Evolutionary conservation across 1,140 invertebrate genomes (phyloP), one percentile per base, ranked within the genome.

Genomic region (Drosophila mauritiana): DNA sequence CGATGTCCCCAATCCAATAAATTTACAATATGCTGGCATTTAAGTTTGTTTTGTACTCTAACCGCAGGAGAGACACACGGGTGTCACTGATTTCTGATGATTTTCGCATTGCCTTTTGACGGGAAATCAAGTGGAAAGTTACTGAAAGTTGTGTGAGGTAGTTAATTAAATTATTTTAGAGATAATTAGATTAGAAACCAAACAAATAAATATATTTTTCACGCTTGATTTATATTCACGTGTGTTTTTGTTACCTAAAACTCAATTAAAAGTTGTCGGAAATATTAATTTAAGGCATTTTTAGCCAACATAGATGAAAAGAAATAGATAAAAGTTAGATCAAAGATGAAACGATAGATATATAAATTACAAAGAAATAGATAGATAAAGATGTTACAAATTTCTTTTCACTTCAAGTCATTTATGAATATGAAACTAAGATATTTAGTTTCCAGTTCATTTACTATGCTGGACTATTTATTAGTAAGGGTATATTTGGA

Each of bases 1-100:
- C 46, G 36, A 54, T 58, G 61, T 46, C 45, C 70, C 48, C 73
- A 80, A 57, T 73, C 58, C 59, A 68, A 73, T 73, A 80, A 55
- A 77, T 78, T 72, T 73, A 78, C 78, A 85, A 86, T 76, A 75
- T 76, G 72, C 73, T 53, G 73, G 52, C 73, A 57, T 76, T 76
- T 76, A 76, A 76, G 59, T 75, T 76, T 73, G 68, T 73, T 73
- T 75, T 67, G 31, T 75, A 67, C 72, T 34, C 61, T 75, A 46
- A 27, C 59, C n/a, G n/a, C 36, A 22, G 27, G 36, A 17, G 7
- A 10, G 8, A 1, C 17, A 4, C 13, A 8, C 13, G 72, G 72
- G 25, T 13, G 49, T 15, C n/a, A 40, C 12, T 20, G 25, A 17
- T 73, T 13, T 73, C 17, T 11, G 31, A 52, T 12, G 37, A 12